phyloP scores from a whole-genome alignment of 2,888 invertebrate species.

The Zeuzera pyrina region DNA sequence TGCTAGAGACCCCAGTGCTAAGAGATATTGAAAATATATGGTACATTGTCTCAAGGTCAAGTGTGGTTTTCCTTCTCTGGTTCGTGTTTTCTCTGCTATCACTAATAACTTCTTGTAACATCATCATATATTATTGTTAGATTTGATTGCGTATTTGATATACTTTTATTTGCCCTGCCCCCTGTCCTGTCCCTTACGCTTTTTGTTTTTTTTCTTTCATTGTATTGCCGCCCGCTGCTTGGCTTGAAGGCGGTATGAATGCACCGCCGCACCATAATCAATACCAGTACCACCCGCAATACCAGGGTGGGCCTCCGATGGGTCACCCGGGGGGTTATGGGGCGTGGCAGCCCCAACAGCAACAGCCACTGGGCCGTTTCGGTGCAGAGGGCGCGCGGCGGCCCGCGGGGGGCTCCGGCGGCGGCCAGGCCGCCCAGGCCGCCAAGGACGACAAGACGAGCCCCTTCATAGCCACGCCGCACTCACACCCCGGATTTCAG shows the following conservation, averaged over 20 bases:
- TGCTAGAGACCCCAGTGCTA: too few species aligned
- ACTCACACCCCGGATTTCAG: slow-evolving; percentile 93
- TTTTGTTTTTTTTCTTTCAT: slow-evolving; percentile 68
- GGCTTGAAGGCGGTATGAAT: slow-evolving; percentile 74
- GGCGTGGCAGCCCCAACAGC: slow-evolving; percentile 35
- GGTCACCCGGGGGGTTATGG: slow-evolving; percentile 23
- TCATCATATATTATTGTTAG: too few species aligned
- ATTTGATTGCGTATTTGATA: slow-evolving; percentile 42
- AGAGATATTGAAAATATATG: too few species aligned
- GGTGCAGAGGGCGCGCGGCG: slow-evolving; percentile 65
- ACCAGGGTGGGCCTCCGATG: slow-evolving; percentile 39
- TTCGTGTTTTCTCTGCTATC: too few species aligned
- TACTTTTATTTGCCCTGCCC: slow-evolving; percentile 47
- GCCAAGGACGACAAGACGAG: slow-evolving; percentile 79
- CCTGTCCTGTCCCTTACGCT: slow-evolving; percentile 64
- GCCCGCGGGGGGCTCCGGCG: slow-evolving; percentile 25
- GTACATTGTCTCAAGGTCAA: too few species aligned
- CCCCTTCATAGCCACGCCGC: slow-evolving; percentile 90
- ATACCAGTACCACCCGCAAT: slow-evolving; percentile 70
- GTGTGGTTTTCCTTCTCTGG: too few species aligned
- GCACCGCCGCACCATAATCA: slow-evolving; percentile 71
- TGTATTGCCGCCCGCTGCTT: slow-evolving; percentile 70
- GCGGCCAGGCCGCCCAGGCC: slow-evolving; percentile 26
- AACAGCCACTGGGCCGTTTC: slow-evolving; percentile 56
- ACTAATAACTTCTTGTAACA: too few species aligned